These are phyloP conservation scores for Julus scandinavius DNA, from an alignment of 2,888 invertebrate species.

Conservation along the genomic window DNA sequence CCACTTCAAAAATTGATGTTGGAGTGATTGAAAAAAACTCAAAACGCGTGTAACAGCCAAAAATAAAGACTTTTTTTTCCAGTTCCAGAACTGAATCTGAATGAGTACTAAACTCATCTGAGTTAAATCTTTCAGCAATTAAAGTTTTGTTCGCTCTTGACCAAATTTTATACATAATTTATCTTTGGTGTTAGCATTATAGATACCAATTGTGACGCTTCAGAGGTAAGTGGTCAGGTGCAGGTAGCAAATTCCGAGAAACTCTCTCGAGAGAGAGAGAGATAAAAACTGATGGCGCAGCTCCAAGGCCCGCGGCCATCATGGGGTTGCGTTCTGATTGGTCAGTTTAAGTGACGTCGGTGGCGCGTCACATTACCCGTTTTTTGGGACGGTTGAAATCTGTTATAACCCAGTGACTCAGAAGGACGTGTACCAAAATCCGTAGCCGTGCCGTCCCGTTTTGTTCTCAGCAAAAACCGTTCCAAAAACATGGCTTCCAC, in stretches of 20 bases:
- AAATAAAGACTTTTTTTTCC: too few relatives aligned
- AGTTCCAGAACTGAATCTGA: too few relatives aligned
- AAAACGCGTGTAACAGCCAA: too few relatives aligned
- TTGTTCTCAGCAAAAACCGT: not conserved
- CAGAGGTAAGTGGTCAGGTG: not conserved
- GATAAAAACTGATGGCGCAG: not conserved
- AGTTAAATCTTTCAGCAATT: too few relatives aligned
- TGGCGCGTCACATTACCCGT: not conserved
- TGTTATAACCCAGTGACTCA: constrained; percentile 18
- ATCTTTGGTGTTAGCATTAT: not conserved
- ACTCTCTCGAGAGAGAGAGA: not conserved
- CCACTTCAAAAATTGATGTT: too few relatives aligned
- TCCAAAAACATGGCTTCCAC: constrained; percentile 26
- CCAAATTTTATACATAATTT: too few relatives aligned
- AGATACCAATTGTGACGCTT: not conserved
- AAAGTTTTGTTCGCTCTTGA: too few relatives aligned
- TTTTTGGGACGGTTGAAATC: constrained; percentile 9
- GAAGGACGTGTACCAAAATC: not conserved
- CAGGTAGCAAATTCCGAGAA: not conserved
- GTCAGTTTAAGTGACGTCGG: not conserved
- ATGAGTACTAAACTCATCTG: too few relatives aligned
- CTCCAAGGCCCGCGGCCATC: not conserved
- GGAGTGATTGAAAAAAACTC: too few relatives aligned
- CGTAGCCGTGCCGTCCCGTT: not conserved
- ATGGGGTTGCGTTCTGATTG: not conserved